A percentile compares a stretch with the other conserved stretches of the same genome.
Evolutionary conservation across 2,797 vertebrate genomes (phyloP).

Genomic region (Onychomys leucogaster): DNA sequence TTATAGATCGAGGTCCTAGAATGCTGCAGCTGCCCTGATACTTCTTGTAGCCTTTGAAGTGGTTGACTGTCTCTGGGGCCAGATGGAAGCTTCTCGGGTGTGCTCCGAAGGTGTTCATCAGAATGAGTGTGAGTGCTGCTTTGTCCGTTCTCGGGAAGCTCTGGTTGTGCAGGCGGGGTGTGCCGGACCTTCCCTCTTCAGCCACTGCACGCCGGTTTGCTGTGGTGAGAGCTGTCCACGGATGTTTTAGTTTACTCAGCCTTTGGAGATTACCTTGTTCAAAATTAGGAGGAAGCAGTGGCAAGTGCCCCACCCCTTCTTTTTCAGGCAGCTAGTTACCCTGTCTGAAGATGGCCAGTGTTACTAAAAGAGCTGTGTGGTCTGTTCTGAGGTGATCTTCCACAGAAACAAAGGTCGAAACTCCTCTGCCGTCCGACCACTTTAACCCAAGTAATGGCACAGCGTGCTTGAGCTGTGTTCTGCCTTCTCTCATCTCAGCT

Average conservation of each 20-base stretch:
- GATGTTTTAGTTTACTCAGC: constrained; percentile 1
- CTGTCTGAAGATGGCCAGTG: background rate
- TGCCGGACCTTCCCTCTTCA: background rate
- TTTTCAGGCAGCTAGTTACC: background rate
- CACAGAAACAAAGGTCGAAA: background rate
- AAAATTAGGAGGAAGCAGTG: background rate
- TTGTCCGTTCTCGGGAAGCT: background rate
- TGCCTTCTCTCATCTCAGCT: background rate
- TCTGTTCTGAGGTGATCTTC: background rate
- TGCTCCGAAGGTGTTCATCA: background rate
- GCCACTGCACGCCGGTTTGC: background rate
- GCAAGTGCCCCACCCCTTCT: background rate
- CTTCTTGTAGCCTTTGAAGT: background rate
- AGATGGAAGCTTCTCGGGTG: background rate
- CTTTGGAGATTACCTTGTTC: background rate
- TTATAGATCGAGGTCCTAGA: background rate
- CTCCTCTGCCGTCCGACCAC: background rate
- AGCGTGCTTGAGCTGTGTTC: background rate
- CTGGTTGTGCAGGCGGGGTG: background rate
- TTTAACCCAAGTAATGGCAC: background rate
- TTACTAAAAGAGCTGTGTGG: background rate
- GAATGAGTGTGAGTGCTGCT: background rate
- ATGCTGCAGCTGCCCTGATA: background rate
- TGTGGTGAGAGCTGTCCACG: background rate
- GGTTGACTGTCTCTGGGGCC: background rate